These are phyloP conservation scores for Mionectes olivaceus DNA, from an alignment of 2,797 vertebrate genomes.

Conservation along the genomic window DNA sequence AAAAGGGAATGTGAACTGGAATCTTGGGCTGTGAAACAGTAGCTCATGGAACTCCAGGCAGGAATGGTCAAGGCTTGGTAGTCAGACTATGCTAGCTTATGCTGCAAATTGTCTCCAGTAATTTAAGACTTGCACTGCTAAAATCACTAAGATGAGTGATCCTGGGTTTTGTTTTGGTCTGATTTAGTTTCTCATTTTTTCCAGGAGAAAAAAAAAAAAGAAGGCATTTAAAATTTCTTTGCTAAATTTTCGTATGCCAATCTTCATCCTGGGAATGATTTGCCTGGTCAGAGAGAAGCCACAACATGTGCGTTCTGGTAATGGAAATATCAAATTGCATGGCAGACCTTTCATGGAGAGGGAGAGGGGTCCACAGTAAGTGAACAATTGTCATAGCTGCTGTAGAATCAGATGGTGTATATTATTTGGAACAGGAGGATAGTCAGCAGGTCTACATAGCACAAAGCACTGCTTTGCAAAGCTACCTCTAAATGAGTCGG, in stretches of 20 bases:
- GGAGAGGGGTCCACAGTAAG: background rate
- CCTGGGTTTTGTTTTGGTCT: background rate
- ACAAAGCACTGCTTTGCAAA: background rate
- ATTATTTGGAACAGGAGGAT: background rate
- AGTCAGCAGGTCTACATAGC: background rate
- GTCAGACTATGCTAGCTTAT: background rate
- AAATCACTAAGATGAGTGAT: background rate
- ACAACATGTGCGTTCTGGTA: fast-evolving
- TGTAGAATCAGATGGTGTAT: background rate
- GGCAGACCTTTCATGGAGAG: background rate
- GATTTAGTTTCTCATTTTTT: background rate
- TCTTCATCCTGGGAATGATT: background rate
- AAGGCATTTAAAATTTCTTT: background rate
- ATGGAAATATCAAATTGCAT: background rate
- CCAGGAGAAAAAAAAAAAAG: background rate
- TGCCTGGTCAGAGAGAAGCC: background rate
- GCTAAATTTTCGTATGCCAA: background rate
- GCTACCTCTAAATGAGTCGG: background rate
- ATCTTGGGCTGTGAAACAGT: background rate
- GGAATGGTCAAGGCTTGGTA: background rate
- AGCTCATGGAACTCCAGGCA: background rate
- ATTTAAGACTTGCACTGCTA: background rate
- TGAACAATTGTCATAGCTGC: background rate
- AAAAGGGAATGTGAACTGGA: background rate
- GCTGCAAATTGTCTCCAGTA: background rate